Percentiles rank a stretch among this genome's conserved stretches.
These are phyloP conservation scores for Drosophila baimaii DNA, from an alignment of 1,140 invertebrate genomes.

Conservation along the genomic window DNA sequence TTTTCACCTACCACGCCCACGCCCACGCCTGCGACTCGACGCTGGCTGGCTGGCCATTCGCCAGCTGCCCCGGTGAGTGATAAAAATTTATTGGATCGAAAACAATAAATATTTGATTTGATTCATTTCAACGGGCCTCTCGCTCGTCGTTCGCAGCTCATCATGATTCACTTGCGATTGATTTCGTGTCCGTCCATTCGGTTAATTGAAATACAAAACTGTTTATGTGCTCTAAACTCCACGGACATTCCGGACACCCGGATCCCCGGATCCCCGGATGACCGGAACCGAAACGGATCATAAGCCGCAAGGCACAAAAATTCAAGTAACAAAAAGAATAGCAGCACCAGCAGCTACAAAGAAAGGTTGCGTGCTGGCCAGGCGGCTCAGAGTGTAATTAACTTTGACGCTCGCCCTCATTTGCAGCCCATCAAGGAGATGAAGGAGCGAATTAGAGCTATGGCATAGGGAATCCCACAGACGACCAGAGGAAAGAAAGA, in stretches of 20 bases:
- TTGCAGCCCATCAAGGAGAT: constrained; percentile 69
- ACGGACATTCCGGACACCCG: not conserved
- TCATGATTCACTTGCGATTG: constrained; percentile 71
- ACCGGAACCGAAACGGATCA: constrained; percentile 5
- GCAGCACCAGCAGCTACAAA: not conserved
- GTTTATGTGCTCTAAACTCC: constrained; percentile 40
- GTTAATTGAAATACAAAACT: constrained; percentile 70
- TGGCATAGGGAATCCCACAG: constrained; percentile 9
- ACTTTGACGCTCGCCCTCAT: constrained; percentile 60
- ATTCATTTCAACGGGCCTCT: constrained; percentile 63
- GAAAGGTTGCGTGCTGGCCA: constrained; percentile 45
- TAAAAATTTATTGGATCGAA: constrained; percentile 83
- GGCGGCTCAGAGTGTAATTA: constrained; percentile 52
- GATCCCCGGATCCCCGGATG: no score
- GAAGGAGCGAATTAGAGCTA: constrained; percentile 44
- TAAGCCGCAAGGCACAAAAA: constrained; percentile 13
- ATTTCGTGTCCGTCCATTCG: constrained; percentile 57
- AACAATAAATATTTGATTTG: constrained; percentile 83
- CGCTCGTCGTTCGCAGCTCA: constrained; percentile 36
- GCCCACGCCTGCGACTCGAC: constrained; percentile 16
- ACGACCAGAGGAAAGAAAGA: constrained; percentile 19
- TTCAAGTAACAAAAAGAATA: constrained; percentile 16
- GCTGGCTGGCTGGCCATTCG: constrained; percentile 15
- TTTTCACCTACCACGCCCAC: constrained; percentile 55
- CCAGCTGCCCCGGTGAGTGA: constrained; percentile 63